phyloP scores from a whole-genome alignment of 2,888 invertebrate genomes.

The Amphipyra tragopoginis region DNA sequence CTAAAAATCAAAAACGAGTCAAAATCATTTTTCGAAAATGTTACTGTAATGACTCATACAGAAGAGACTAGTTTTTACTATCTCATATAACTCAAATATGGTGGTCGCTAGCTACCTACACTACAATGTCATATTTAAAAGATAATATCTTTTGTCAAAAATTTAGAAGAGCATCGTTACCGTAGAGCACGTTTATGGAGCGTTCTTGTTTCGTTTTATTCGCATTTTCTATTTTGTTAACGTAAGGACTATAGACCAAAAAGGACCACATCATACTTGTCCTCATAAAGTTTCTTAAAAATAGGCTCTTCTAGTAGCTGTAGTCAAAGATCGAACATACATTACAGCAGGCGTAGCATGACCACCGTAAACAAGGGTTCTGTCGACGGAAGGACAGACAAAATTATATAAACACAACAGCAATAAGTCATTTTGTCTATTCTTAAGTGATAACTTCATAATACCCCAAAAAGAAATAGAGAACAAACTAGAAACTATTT shows the following conservation, averaged over 20 bases:
- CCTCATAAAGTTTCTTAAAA: no score
- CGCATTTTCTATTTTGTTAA: not conserved
- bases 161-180: not conserved
- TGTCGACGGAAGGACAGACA: no score
- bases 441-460: no score
- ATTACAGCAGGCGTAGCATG: no score
- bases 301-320: no score
- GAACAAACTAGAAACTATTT: no score
- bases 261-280: not conserved
- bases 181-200: not conserved
- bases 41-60: not conserved
- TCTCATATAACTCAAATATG: not conserved
- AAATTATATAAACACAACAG: no score
- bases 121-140: conserved; percentile 5
- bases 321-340: no score
- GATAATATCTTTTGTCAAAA: conserved; percentile 7
- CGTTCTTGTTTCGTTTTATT: not conserved
- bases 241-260: not conserved
- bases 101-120: not conserved
- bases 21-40: not conserved
- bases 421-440: no score
- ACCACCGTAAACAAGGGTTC: no score
- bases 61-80: not conserved
- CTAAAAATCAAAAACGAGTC: not conserved
- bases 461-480: no score